Conservation (phyloP, 2,888 invertebrate species). For the Sylvicola fuscatus region DNA sequence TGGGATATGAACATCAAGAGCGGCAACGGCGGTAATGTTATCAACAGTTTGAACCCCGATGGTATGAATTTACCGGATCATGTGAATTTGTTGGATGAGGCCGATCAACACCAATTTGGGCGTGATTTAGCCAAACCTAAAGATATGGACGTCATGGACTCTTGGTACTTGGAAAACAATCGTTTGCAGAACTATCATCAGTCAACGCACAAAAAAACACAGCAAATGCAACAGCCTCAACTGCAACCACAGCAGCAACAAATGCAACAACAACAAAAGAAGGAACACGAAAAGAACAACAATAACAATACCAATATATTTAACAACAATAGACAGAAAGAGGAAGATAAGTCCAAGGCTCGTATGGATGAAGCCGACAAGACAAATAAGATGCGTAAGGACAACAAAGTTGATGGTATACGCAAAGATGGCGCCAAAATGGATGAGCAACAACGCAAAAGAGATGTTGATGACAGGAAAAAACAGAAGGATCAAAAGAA, state of each 20-base stretch:
- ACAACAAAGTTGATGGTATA: conserved; percentile 5
- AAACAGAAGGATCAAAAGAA: conserved; percentile 20
- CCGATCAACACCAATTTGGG: too few species aligned
- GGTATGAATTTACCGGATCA: too few species aligned
- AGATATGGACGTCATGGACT: too few species aligned
- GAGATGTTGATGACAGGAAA: conserved; percentile 17
- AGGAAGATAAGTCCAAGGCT: conserved; percentile 5
- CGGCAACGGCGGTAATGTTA: too few species aligned
- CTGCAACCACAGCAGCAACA: not conserved
- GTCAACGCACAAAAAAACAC: conserved; percentile 4
- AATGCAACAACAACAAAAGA: not conserved
- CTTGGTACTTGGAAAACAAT: not conserved
- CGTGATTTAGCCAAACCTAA: too few species aligned
- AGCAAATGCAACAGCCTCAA: conserved; percentile 6
- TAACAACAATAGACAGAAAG: conserved; percentile 4
- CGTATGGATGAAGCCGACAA: conserved; percentile 5
- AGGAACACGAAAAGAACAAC: not conserved
- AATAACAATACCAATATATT: conserved; percentile 3
- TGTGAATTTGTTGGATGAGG: too few species aligned
- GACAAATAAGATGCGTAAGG: conserved; percentile 1
- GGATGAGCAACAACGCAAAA: conserved; percentile 17
- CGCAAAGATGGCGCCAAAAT: conserved; percentile 14
- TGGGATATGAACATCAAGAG: too few species aligned
- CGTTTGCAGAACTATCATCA: conserved; percentile 1
- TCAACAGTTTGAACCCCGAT: too few species aligned